Evolutionary conservation across 2,888 invertebrate genomes (phyloP), one percentile per base, ranked within the genome.

Genomic region (Eurois occulta): DNA sequence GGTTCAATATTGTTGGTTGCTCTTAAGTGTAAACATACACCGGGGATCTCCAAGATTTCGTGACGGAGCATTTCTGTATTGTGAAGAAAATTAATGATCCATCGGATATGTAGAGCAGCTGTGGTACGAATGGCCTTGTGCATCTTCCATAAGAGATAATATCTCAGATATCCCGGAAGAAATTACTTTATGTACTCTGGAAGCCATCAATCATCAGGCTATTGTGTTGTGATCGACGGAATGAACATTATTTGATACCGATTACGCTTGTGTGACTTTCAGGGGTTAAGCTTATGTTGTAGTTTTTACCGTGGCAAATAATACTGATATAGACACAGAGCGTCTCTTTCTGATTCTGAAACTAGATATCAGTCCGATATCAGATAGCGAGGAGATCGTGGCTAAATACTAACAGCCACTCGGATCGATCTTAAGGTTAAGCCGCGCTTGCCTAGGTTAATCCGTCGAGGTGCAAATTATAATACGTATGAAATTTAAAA

Each of bases 91-190:
- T 81, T 80, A 80, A 81, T 80, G 85, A 80, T 72, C 72, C 55
- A 68, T 68, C n/a, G 13, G 62, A 64, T 81, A 81, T 80, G 81
- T 80, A 81, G 72, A 81, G 72, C 80, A 81, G 85, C 67, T 84
- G 81, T 68, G 62, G 46, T 84, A 80, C 55, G 28, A 81, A 48
- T 68, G 72, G 80, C 85, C 80, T 81, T 84, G 85, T 84, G 72
- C 72, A 80, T 72, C 52, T 83, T 46, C 60, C 43, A 35, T 41
- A 71, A 24, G 55, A 75, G 11, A 75, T 60, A 75, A 66, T 67
- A 81, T 75, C 58, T 62, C 52, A 66, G 38, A 67, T 79, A 70
- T 67, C 24, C 62, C 82, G 79, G 72, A 82, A 83, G 66, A 83
- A 67, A 78, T 83, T 84, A 75, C 67, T 75, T 77, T 66, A 84